Evolutionary conservation across 2,888 invertebrate species (phyloP).

Genomic region (Ctena decussata): DNA sequence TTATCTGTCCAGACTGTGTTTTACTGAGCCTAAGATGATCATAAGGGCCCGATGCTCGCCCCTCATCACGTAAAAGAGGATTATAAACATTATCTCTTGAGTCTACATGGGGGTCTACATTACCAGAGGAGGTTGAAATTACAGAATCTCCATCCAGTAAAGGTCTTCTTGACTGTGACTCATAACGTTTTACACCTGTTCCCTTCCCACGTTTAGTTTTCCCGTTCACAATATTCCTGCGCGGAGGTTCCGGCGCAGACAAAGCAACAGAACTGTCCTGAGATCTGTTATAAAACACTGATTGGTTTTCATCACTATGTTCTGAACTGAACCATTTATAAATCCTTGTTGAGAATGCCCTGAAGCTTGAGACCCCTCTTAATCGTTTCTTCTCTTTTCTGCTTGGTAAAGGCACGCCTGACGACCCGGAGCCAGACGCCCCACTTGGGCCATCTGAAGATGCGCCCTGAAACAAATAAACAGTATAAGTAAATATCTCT

Average conservation of each 20-base stretch:
- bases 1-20: slow-evolving; percentile 12
- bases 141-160: slow-evolving; percentile 55
- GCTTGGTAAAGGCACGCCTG: slow-evolving; percentile 38
- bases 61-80: slow-evolving; percentile 40
- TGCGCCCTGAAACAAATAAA: not conserved
- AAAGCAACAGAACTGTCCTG: slow-evolving; percentile 9
- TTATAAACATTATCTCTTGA: slow-evolving; percentile 58
- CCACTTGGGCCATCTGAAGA: slow-evolving; percentile 29
- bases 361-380: slow-evolving; percentile 51
- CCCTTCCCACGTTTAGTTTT: slow-evolving; percentile 24
- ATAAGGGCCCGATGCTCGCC: slow-evolving; percentile 56
- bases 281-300: slow-evolving; percentile 57
- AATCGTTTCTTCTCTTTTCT: slow-evolving; percentile 20
- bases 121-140: slow-evolving; percentile 23
- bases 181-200: slow-evolving; percentile 33
- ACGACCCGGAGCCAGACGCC: slow-evolving; percentile 35
- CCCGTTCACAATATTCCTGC: slow-evolving; percentile 49
- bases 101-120: slow-evolving; percentile 12
- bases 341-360: slow-evolving; percentile 57
- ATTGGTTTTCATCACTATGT: slow-evolving; percentile 42
- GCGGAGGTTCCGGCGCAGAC: slow-evolving; percentile 47
- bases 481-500: too few species aligned
- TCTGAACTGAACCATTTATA: slow-evolving; percentile 49
- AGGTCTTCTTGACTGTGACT: slow-evolving; percentile 55
- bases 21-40: slow-evolving; percentile 47